Base-by-base conservation (phyloP, 1,140 invertebrate genomes). In the Eubasilissa regina region DNA sequence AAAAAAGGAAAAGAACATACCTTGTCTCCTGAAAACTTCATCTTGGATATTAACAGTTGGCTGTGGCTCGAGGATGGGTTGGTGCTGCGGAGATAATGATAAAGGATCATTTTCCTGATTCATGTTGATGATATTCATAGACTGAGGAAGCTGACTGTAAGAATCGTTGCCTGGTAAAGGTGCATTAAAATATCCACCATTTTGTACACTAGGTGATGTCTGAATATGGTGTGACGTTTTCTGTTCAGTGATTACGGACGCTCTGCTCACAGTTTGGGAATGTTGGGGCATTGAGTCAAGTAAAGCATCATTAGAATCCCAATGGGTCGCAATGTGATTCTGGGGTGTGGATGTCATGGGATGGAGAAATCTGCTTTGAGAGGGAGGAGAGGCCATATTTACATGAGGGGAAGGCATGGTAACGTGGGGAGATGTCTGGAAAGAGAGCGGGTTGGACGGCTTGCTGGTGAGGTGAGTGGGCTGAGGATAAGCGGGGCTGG, bases 221-320 rank as follows among this genome's bases (percentile, higher is more conserved):
- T 15, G 13, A 11, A 55, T 10, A 53, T 53, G 47, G 87, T 82
- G 84, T 15, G 7, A 85, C 84, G 15, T 87, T 86, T 84, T 87
- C 87, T 90, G 90, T 83, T 91, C 90, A 4, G 89, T 90, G 68
- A 90, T 90, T 35, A 90, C 89, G 19, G 87, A 89, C 12, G 89
- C 87, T 77, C 89, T 84, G 74, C 87, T 86, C 72, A 87, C 86
- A 75, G 87, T 87, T 70, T 75, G 81, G 68, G 75, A 81, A 75
- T 79, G 80, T 72, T 81, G 80, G 35, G 77, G 56, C 48, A 78
- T 74, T 10, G 88, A 85, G 88, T 87, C 68, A 86, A 86, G 76
- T 87, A 89, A 17, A 85, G 86, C 85, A 85, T 88, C 83, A 85
- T 88, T 81, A 87, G 85, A 84, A 86, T 86, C 87, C 91, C 91